Evolutionary conservation across 2,113 vertebrate genomes (phyloP), one percentile per base, ranked within the genome.

Genomic region (Salvelinus sp.): DNA sequence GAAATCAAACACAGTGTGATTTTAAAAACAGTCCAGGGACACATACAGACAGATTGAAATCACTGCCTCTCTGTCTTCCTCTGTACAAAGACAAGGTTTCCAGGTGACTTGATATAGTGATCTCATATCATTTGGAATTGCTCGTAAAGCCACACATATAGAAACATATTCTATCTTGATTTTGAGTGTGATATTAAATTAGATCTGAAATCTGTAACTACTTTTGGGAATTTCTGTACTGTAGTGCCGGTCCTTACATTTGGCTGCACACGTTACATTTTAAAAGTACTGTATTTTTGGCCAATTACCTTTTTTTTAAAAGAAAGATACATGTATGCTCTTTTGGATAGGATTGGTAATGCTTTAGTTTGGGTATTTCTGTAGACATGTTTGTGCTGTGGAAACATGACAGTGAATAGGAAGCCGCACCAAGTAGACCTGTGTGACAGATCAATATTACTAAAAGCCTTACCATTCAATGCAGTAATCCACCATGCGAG

Each of bases 401-500:
- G 12, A 44, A 58, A 60, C 54, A 33, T 22, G n/a, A 25, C 10
- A 22, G 25, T 60, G 23, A 58, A 18, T 62, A 9, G 18, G 22
- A 62, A 62, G 58, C 58, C n/a, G n/a, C 58, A 22, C n/a, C n/a
- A 54, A 62, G 58, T 62, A 22, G n/a, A 22, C 9, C 20, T 22
- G 58, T 62, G 58, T 22, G 18, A 9, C 58, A 22, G 23, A 5
- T 23, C 60, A 16, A 54, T 76, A 71, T 33, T 38, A 44, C 20
- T 20, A 33, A 10, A 62, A 79, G 66, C 70, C 27, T 76, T 63
- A 78, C 84, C 76, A 69, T 58, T 80, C 73, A 83, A 83, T 77
- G 76, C 82, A 83, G 70, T 69, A 83, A 83, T 82, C 89, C 87
- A 90, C 85, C 90, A 93, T 92, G 90, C 91, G 90, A 83, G 80